Base-by-base conservation (phyloP, 2,888 invertebrate species). In the Mesorhabditis spiculigera region DNA sequence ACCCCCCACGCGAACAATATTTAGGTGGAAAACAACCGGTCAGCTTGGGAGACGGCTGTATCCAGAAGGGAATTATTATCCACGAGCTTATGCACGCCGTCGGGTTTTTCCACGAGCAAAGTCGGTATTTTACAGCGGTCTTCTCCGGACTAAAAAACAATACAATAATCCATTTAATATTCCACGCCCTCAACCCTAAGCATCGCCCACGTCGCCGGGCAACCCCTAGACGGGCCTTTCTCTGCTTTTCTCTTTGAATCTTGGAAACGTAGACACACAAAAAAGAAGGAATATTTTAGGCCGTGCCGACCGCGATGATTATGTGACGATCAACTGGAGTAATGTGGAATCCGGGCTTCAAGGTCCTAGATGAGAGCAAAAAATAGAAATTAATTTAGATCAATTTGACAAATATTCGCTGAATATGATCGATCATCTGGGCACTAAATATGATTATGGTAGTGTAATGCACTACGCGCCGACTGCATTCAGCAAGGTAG, bases 401-500 rank as follows among this genome's bases (percentile, higher is more conserved):
- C 84, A 84, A 68, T 84, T 84, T 67, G 84, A 84, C 68, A 84
- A 84, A 68, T 84, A 84, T 62, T 81, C 82, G 0, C 71, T 84
- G 65, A 79, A 73, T 16, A 82, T 85, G 83, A 86, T 86, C 71
- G 85, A 86, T 71, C 82, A 85, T 72, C 70, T 86, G 50, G 84
- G 81, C 13, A 85, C 86, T 5, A 78, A 81, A 43, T 88, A 88
- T 75, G 88, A 88, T 72, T 87, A 87, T 79, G 85, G 83, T 61
- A 87, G 87, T 13, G 85, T 88, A n/a, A 88, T 88, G 88, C 86
- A 87, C 82, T 88, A 88, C 73, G 87, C 86, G 68, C 86, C 87
- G 50, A 86, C 86, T 66, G 88, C 88, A 10, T 88, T 88, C 75
- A 87, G 87, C 63, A 87, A 87, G 80, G 86, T 79, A 6, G 13